Percentiles rank a stretch among this genome's conserved stretches.
phyloP scores from a whole-genome alignment of 2,113 vertebrate species.

The Stomatorhinus ivindoensis region DNA sequence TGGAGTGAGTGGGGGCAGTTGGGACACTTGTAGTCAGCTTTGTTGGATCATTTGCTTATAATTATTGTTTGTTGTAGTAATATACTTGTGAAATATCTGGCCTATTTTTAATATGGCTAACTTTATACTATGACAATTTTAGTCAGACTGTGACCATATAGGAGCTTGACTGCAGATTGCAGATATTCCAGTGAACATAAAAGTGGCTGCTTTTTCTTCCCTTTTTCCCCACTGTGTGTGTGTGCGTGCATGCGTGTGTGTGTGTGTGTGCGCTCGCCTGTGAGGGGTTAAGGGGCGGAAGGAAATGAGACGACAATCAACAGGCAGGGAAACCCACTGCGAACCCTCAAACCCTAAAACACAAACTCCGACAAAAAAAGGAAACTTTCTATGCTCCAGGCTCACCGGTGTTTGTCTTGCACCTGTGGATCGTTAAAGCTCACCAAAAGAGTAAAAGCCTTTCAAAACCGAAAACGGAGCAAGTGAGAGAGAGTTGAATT shows the following conservation, averaged over 20 bases:
- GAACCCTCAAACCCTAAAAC: neutral
- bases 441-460: neutral
- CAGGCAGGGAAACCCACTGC: neutral
- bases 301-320: neutral
- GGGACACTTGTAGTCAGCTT: neutral
- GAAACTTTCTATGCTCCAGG: neutral
- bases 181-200: neutral
- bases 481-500: neutral
- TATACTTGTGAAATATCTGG: neutral
- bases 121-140: neutral
- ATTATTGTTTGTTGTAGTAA: neutral
- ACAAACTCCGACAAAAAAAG: neutral
- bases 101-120: neutral
- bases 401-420: neutral
- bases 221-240: neutral
- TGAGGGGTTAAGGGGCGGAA: neutral
- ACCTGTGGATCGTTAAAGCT: neutral
- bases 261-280: neutral
- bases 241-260: neutral
- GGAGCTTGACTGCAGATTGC: neutral
- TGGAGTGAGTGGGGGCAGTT: neutral
- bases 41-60: neutral
- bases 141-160: neutral
- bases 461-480: neutral
- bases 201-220: neutral